A percentile compares a stretch with the other conserved stretches of the same genome.
These are phyloP conservation scores for Menidia menidia DNA, from an alignment of 2,797 vertebrate species.

Conservation along the genomic window DNA sequence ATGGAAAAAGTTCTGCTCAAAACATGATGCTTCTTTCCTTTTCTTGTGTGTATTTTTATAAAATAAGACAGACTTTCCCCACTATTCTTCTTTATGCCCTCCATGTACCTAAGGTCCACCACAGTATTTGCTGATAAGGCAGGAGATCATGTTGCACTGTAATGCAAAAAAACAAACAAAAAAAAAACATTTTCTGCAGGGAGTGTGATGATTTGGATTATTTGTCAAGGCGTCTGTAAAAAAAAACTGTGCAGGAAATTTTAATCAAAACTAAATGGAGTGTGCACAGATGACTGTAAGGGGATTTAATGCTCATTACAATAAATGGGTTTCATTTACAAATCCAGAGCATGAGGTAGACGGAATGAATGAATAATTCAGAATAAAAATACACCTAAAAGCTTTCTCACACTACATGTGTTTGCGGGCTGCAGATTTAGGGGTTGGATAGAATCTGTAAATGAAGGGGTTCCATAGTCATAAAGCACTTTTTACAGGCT, in stretches of 20 bases:
- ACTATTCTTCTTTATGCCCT: conserved; percentile 17
- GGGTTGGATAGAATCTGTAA: conserved; percentile 25
- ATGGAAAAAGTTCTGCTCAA: not conserved
- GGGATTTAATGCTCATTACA: conserved; percentile 77
- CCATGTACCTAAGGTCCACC: conserved; percentile 9
- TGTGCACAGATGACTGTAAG: conserved; percentile 59
- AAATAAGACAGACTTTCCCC: conserved; percentile 40
- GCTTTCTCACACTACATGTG: conserved; percentile 21
- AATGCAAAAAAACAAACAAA: conserved; percentile 35
- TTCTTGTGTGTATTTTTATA: conserved; percentile 43
- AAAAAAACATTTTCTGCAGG: conserved; percentile 63
- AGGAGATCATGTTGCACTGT: conserved; percentile 16
- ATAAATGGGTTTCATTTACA: conserved; percentile 67
- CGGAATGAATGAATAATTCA: conserved; percentile 58
- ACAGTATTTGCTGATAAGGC: not conserved
- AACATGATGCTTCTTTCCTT: not conserved
- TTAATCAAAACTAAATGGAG: conserved; percentile 75
- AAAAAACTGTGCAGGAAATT: conserved; percentile 63
- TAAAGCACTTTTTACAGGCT: conserved; percentile 41
- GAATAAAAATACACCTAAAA: conserved; percentile 51
- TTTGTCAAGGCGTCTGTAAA: conserved; percentile 61
- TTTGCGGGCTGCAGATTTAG: conserved; percentile 17
- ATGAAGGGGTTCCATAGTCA: conserved; percentile 8
- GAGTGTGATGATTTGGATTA: conserved; percentile 65
- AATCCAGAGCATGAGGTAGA: conserved; percentile 58